Base-by-base conservation (phyloP, 2,888 invertebrate genomes). In the Serripes groenlandicus region DNA sequence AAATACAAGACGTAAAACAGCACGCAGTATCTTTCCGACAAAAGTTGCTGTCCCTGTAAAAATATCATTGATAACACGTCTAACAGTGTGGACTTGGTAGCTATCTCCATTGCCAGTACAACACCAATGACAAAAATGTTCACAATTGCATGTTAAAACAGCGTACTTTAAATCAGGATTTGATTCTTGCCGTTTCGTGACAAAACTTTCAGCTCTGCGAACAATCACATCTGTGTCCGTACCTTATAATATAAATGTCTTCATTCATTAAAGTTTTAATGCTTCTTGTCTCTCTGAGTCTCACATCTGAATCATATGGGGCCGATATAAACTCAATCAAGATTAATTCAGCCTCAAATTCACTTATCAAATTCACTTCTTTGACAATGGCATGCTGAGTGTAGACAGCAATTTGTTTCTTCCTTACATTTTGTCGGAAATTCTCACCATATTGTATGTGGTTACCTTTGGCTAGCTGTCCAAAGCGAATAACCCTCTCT, bases 311-410 rank as follows among this genome's bases (percentile, higher is more conserved):
- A 58, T 78, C 75, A 30, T 58, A 82, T 1, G 82, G 75, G 2
- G 78, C 72, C 9, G 75, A 49, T 26, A 64, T 73, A 37, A 78
- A 82, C 26, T 78, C 75, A 34, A 82, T 68, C 21, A 82, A n/a
- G 3, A 66, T 74, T 5, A 82, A 35, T 9, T 42, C 30, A 23
- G 78, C 77, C 0, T 60, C 23, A n/a, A 49, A 37, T n/a, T 49
- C 23, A 9, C n/a, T 26, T 9, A 71, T 34, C 7, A 52, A 15
- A 3, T 54, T 30, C 1, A 82, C 72, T 7, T 32, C 49, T 75
- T 78, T 82, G 21, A 82, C 82, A 34, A 82, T 78, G 5, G 82
- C 78, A 68, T 82, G 82, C 23, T 82, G 82, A 0, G 75, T 75
- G 37, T 78, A 78, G 3, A 66, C 30, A 1, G 30, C 62, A 1